Evolutionary conservation across 2,797 vertebrate genomes (phyloP).

Genomic region (Mallotus villosus): DNA sequence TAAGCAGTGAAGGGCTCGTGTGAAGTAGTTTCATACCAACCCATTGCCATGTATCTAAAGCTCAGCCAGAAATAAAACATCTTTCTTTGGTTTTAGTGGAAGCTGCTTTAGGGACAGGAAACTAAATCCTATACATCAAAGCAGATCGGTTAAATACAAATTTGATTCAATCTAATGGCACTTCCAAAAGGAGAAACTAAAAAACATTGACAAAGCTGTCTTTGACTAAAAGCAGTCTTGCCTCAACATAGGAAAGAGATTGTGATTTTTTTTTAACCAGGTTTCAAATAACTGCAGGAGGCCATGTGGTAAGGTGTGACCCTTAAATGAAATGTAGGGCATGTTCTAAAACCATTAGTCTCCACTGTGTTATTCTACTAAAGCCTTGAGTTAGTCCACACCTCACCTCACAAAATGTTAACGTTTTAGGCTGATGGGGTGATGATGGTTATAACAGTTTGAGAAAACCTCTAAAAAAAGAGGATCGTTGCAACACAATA

Average conservation of each 20-base stretch:
- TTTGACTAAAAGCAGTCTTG: slow-evolving; percentile 34
- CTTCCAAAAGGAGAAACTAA: background rate
- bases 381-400: slow-evolving; percentile 32
- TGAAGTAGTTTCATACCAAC: background rate
- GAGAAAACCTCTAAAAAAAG: slow-evolving; percentile 9
- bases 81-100: too few species aligned
- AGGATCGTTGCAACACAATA: slow-evolving; percentile 29
- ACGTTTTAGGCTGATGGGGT: slow-evolving; percentile 18
- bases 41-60: background rate
- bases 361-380: slow-evolving; percentile 33
- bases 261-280: background rate
- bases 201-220: background rate
- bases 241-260: slow-evolving; percentile 19
- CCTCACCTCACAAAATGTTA: slow-evolving; percentile 22
- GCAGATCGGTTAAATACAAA: too few species aligned
- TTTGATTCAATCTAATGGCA: slow-evolving; percentile 10
- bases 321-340: slow-evolving; percentile 19
- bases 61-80: background rate
- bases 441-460: slow-evolving; percentile 55
- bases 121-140: too few species aligned
- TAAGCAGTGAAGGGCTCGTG: slow-evolving; percentile 5
- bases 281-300: slow-evolving; percentile 30
- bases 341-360: slow-evolving; percentile 58
- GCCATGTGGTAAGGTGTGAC: slow-evolving; percentile 56
- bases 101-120: too few species aligned